A percentile compares a stretch with the other conserved stretches of the same genome.
These are phyloP conservation scores for Cyaniris semiargus DNA, from an alignment of 2,888 invertebrate species.

Conservation along the genomic window DNA sequence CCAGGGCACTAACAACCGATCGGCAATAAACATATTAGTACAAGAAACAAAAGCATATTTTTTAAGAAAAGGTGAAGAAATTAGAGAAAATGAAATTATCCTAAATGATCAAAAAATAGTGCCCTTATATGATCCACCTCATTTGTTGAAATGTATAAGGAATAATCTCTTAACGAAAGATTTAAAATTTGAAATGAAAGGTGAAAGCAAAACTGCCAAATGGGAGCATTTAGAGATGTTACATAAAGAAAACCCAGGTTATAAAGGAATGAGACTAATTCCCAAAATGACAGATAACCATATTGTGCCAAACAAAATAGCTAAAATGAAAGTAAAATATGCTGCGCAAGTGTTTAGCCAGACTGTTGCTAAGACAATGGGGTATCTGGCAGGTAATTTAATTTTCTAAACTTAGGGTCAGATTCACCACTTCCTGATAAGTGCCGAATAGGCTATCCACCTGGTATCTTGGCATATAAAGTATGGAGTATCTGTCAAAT, in stretches of 20 bases:
- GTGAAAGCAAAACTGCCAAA: not conserved
- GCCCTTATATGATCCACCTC: conserved; percentile 3
- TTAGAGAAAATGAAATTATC: not conserved
- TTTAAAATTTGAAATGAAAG: not conserved
- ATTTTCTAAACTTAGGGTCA: not conserved
- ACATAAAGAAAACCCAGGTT: not conserved
- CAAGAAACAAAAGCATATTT: not conserved
- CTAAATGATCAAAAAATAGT: not conserved
- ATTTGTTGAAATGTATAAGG: not conserved
- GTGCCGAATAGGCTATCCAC: no score
- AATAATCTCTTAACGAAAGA: conserved; percentile 2
- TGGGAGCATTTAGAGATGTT: not conserved
- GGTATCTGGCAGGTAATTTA: not conserved
- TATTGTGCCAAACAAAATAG: not conserved
- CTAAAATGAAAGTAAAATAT: conserved; percentile 13
- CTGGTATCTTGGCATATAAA: no score
- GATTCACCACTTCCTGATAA: no score
- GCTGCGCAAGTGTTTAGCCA: not conserved
- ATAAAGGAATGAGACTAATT: not conserved
- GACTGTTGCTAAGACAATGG: not conserved
- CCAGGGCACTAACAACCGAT: not conserved
- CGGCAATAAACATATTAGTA: not conserved
- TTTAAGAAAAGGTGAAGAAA: not conserved
- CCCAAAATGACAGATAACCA: not conserved
- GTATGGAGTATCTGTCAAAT: no score